These are phyloP conservation scores for Nemopilema nomurai DNA, from an alignment of 30 jellyfish, hydroid and myxozoan genomes.

Conservation along the genomic window DNA sequence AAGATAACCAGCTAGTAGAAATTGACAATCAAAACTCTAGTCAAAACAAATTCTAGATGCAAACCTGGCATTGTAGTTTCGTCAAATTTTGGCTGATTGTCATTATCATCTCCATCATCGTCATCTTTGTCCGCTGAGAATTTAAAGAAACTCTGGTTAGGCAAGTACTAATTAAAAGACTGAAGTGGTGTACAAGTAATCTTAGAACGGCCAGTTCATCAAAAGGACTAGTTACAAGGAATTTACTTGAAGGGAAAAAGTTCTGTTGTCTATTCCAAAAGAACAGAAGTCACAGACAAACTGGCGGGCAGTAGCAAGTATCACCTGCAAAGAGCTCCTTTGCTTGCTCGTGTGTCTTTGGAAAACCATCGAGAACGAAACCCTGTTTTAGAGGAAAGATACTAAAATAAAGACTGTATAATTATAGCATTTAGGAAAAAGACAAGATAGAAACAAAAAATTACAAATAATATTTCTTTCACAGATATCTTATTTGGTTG, in stretches of 20 bases:
- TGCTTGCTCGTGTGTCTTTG: conserved; percentile 95
- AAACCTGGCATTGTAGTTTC: conserved; percentile 88
- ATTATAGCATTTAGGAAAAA: not conserved
- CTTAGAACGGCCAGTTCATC: no score
- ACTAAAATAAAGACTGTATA: not conserved
- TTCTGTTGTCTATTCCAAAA: no score
- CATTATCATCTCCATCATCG: conserved; percentile 78
- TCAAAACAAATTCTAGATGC: not conserved
- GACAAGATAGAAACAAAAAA: not conserved
- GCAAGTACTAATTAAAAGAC: no score
- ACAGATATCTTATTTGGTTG: no score
- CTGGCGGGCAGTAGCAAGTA: not conserved
- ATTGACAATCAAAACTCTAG: no score
- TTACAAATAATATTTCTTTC: no score
- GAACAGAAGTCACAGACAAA: no score
- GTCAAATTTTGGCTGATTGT: conserved; percentile 62
- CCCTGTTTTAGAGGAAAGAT: conserved; percentile 59
- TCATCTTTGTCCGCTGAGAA: conserved; percentile 81
- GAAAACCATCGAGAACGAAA: conserved; percentile 91
- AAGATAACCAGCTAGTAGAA: no score
- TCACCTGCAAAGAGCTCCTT: conserved; percentile 91
- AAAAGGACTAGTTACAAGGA: no score
- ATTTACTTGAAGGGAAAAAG: no score
- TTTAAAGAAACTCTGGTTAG: no score
- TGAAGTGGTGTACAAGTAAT: no score